Conservation (phyloP, 2,888 invertebrate species). For the Gastracanthus pulcherrimus region DNA sequence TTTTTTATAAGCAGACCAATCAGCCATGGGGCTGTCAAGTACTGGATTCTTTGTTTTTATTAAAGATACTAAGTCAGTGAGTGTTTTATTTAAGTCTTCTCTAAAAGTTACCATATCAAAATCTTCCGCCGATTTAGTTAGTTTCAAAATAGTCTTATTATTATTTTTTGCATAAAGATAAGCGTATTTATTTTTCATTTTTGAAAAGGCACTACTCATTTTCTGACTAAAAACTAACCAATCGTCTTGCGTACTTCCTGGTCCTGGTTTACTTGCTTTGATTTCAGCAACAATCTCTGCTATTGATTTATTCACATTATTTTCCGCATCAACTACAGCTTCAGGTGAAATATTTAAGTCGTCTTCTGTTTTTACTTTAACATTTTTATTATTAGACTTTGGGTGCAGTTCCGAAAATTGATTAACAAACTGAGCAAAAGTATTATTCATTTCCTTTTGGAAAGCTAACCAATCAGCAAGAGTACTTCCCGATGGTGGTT, state of each 20-base stretch:
- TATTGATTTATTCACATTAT: conserved; percentile 25
- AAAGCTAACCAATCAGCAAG: conserved; percentile 52
- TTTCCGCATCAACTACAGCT: not conserved
- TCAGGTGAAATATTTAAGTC: not conserved
- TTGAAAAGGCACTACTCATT: conserved; percentile 30
- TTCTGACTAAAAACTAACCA: conserved; percentile 60
- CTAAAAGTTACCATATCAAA: conserved; percentile 1
- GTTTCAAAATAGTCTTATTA: not conserved
- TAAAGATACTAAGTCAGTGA: conserved; percentile 2
- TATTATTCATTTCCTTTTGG: conserved; percentile 44
- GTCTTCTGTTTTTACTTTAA: not conserved
- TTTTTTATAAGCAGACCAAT: conserved; percentile 38
- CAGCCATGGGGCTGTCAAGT: not conserved
- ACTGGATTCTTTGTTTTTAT: conserved; percentile 29
- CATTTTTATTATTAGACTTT: not conserved
- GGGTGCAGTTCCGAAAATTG: conserved; percentile 1
- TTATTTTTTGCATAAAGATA: not conserved
- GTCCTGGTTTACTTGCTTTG: conserved; percentile 26
- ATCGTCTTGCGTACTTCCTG: conserved; percentile 28
- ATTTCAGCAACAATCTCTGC: conserved; percentile 29
- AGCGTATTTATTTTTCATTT: conserved; percentile 18
- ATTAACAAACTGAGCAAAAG: conserved; percentile 29
- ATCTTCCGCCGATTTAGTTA: not conserved
- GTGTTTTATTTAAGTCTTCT: conserved; percentile 26
- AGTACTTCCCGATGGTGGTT: conserved; percentile 42